Conservation (phyloP, 2,888 invertebrate genomes). For the Zhengitettix transpicula region DNA sequence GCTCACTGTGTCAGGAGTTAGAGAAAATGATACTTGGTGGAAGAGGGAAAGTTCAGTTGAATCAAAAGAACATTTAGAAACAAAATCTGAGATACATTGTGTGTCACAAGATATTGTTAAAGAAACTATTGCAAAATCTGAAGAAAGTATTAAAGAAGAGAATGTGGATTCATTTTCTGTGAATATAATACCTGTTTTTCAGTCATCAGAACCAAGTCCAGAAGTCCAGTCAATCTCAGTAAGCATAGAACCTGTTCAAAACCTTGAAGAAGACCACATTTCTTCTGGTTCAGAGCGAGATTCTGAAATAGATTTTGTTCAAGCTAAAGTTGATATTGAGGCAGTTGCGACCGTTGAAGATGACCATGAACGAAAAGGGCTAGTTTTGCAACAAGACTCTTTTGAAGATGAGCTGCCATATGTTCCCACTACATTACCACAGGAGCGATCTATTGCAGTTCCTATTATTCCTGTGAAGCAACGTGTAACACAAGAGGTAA, state of each 20-base stretch:
- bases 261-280: constrained; percentile 22
- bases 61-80: too few species aligned
- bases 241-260: not conserved
- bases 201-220: too few species aligned
- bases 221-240: too few species aligned
- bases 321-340: constrained; percentile 18
- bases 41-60: not conserved
- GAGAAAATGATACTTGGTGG: constrained; percentile 13
- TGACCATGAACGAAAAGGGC: constrained; percentile 54
- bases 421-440: constrained; percentile 75
- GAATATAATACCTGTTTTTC: too few species aligned
- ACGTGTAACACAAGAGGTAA: constrained; percentile 27
- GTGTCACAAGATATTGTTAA: too few species aligned
- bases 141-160: too few species aligned
- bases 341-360: constrained; percentile 35
- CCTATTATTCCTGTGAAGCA: constrained; percentile 67
- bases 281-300: constrained; percentile 58
- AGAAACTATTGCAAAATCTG: too few species aligned
- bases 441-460: constrained; percentile 64
- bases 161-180: too few species aligned
- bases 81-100: too few species aligned
- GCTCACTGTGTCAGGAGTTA: not conserved
- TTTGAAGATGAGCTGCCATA: constrained; percentile 69
- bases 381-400: constrained; percentile 66
- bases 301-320: constrained; percentile 37